Evolutionary conservation across 2,888 invertebrate genomes (phyloP).

Genomic region (Euphydryas editha): DNA sequence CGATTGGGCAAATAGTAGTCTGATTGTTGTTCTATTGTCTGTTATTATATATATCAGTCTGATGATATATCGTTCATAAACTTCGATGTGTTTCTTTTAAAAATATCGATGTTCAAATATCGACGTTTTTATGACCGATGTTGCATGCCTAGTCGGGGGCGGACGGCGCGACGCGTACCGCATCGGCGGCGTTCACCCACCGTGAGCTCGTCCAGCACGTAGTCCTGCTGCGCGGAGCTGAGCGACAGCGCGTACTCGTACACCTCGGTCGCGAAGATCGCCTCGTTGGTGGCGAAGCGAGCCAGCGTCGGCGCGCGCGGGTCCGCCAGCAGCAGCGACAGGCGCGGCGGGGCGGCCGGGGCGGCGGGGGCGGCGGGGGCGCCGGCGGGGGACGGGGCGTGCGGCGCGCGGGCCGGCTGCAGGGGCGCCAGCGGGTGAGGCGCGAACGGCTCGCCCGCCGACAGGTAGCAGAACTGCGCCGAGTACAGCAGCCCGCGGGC

Average conservation of each 20-base stretch:
- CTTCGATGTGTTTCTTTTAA: too few relatives aligned
- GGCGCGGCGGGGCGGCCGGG: constrained; percentile 80
- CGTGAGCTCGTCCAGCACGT: constrained; percentile 89
- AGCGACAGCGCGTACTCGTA: constrained; percentile 96
- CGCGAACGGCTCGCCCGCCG: constrained; percentile 88
- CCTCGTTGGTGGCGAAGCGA: constrained; percentile 90
- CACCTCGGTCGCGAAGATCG: constrained; percentile 97
- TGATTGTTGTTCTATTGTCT: too few relatives aligned
- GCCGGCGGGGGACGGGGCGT: constrained; percentile 67
- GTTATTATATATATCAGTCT: too few relatives aligned
- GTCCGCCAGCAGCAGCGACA: constrained; percentile 92
- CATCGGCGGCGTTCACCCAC: constrained; percentile 64
- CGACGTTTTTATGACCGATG: too few relatives aligned
- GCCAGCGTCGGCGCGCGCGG: constrained; percentile 85
- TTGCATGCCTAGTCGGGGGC: too few relatives aligned
- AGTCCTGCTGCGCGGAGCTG: constrained; percentile 81
- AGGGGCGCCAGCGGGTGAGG: constrained; percentile 63
- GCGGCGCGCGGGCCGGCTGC: constrained; percentile 57
- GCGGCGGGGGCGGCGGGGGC: constrained; percentile 59
- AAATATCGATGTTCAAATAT: too few relatives aligned
- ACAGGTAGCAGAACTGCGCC: constrained; percentile 98
- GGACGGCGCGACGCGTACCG: too few relatives aligned
- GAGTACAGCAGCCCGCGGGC: constrained; percentile 92
- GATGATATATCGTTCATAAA: too few relatives aligned
- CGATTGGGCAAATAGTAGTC: too few relatives aligned